These are phyloP conservation scores for Nymphalis io DNA, from an alignment of 1,140 invertebrate species.

Conservation along the genomic window DNA sequence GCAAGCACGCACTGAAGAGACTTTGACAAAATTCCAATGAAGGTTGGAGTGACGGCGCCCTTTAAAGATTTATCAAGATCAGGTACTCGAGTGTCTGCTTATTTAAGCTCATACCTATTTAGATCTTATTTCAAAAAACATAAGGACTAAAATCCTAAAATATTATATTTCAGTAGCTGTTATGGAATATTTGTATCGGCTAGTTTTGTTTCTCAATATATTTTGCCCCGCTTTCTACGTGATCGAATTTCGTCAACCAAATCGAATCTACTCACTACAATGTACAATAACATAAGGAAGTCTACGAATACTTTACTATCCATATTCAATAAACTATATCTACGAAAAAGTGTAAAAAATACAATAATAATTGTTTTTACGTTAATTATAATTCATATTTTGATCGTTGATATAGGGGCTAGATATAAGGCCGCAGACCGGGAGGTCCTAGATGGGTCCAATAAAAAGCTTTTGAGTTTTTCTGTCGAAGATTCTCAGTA, in stretches of 20 bases:
- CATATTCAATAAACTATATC: not conserved
- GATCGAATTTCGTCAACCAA: constrained; percentile 41
- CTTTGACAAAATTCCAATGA: constrained; percentile 67
- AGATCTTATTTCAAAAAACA: constrained; percentile 13
- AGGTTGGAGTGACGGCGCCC: constrained; percentile 44
- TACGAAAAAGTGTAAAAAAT: not conserved
- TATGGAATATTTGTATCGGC: constrained; percentile 37
- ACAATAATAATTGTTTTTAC: not conserved
- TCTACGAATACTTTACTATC: not conserved
- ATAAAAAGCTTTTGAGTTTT: too few relatives aligned
- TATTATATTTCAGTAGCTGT: constrained; percentile 11
- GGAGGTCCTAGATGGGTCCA: too few relatives aligned
- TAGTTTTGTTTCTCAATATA: constrained; percentile 39
- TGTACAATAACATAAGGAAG: constrained; percentile 15
- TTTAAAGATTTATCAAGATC: constrained; percentile 48
- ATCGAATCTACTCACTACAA: constrained; percentile 29
- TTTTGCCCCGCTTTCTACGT: constrained; percentile 34
- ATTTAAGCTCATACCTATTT: not conserved
- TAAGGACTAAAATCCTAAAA: constrained; percentile 18
- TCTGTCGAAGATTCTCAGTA: too few relatives aligned
- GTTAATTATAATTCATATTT: not conserved
- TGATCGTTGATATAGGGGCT: too few relatives aligned
- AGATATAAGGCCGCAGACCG: too few relatives aligned
- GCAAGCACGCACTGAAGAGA: constrained; percentile 44
- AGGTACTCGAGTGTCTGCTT: constrained; percentile 14